A percentile compares a stretch with the other conserved stretches of the same genome.
These are phyloP conservation scores for Equus quagga DNA, from an alignment of 2,113 vertebrate species.

Conservation along the genomic window DNA sequence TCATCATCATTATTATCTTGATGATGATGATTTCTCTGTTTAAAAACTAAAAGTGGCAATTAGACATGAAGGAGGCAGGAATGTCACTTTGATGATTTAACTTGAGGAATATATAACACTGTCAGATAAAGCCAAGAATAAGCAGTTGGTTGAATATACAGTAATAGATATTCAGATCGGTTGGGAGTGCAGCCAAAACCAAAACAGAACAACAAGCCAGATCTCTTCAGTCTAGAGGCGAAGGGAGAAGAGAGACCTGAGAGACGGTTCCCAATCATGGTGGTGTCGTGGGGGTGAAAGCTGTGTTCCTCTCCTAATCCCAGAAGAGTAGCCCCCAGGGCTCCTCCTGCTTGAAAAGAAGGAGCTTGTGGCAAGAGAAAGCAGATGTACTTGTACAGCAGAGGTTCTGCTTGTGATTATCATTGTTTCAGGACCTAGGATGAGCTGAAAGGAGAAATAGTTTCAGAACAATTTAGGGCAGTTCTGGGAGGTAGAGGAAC, in stretches of 20 bases:
- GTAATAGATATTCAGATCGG: neutral
- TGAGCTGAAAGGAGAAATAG: neutral
- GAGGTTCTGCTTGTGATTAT: neutral
- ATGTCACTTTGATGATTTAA: neutral
- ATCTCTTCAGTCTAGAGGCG: neutral
- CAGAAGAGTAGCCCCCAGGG: neutral
- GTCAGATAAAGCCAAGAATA: neutral
- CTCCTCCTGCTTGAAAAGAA: neutral
- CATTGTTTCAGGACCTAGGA: neutral
- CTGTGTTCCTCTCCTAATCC: neutral
- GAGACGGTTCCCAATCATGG: neutral
- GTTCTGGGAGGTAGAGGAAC: neutral
- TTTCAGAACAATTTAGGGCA: neutral
- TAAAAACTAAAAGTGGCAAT: neutral
- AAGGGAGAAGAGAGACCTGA: neutral
- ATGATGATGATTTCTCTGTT: neutral
- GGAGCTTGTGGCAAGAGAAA: neutral
- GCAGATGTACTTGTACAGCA: neutral
- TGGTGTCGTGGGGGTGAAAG: neutral
- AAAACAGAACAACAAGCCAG: neutral
- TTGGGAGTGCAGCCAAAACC: neutral
- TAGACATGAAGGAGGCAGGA: neutral
- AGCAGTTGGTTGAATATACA: neutral
- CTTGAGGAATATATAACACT: neutral
- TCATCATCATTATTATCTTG: neutral